Percentiles rank a stretch among this genome's conserved stretches.
Evolutionary conservation across 2,888 invertebrate genomes (phyloP).

Genomic region (Lasioglossum oenotherae): DNA sequence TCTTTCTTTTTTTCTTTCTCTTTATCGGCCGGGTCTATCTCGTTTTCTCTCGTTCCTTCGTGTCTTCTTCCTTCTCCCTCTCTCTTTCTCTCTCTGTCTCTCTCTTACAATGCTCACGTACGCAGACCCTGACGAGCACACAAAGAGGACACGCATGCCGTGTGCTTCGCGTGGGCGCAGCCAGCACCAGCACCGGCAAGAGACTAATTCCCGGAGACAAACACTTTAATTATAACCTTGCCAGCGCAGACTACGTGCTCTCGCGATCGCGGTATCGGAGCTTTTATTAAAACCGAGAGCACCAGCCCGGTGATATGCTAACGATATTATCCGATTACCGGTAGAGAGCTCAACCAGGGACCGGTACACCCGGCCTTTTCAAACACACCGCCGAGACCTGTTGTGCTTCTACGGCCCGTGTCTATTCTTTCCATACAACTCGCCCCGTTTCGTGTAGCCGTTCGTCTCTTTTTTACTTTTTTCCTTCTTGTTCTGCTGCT

Average conservation of each 20-base stretch:
- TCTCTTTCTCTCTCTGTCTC: background rate
- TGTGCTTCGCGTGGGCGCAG: slow-evolving; percentile 31
- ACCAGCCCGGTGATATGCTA: slow-evolving; percentile 18
- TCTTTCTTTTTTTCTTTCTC: background rate
- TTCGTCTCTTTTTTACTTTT: background rate
- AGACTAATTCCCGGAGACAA: slow-evolving; percentile 71
- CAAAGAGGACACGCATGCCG: slow-evolving; percentile 26
- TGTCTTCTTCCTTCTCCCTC: background rate
- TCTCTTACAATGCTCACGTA: slow-evolving; percentile 9
- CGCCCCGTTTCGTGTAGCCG: background rate
- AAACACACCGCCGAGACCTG: background rate
- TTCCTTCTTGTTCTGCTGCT: background rate
- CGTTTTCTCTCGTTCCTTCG: background rate
- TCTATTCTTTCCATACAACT: background rate
- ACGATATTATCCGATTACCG: slow-evolving; percentile 41
- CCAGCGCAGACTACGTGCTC: slow-evolving; percentile 41
- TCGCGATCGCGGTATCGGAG: slow-evolving; percentile 63
- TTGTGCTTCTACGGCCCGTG: background rate
- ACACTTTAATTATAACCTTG: slow-evolving; percentile 74
- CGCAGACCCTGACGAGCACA: slow-evolving; percentile 1
- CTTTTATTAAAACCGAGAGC: slow-evolving; percentile 69
- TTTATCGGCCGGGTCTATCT: background rate
- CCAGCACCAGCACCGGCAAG: slow-evolving; percentile 4
- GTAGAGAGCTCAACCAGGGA: background rate
- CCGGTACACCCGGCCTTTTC: background rate